Percentiles rank a stretch among this genome's conserved stretches.
Conservation (phyloP, 2,888 invertebrate genomes). For the Autographa gamma region DNA sequence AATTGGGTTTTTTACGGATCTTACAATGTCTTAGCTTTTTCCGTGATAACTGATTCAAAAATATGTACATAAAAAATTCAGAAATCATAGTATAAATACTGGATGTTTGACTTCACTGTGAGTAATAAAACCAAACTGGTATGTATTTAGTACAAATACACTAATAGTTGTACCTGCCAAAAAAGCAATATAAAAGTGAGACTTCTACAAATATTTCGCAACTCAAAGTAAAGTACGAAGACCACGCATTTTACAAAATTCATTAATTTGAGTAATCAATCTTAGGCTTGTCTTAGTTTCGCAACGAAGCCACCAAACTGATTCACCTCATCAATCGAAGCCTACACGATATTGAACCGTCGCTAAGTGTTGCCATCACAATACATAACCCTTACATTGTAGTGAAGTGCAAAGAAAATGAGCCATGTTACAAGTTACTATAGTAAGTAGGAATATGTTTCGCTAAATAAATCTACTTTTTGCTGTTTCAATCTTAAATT, state of each 20-base stretch:
- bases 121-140: no score
- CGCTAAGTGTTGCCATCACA: slow-evolving; percentile 24
- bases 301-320: slow-evolving; percentile 60
- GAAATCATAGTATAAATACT: no score
- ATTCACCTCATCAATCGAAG: slow-evolving; percentile 59
- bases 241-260: slow-evolving; percentile 10
- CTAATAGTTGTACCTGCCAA: no score
- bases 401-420: slow-evolving; percentile 13
- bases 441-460: no score
- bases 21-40: no score
- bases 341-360: slow-evolving; percentile 64
- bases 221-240: background rate
- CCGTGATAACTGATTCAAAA: no score
- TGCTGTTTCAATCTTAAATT: no score
- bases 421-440: background rate
- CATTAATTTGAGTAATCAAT: slow-evolving; percentile 41
- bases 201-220: background rate
- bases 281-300: slow-evolving; percentile 43
- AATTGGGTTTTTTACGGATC: background rate
- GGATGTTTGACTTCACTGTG: no score
- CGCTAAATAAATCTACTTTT: no score
- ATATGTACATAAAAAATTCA: no score
- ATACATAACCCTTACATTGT: slow-evolving; percentile 25
- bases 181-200: no score
- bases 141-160: no score